Conservation (phyloP, 2,888 invertebrate genomes). For the Aquatica leii region DNA sequence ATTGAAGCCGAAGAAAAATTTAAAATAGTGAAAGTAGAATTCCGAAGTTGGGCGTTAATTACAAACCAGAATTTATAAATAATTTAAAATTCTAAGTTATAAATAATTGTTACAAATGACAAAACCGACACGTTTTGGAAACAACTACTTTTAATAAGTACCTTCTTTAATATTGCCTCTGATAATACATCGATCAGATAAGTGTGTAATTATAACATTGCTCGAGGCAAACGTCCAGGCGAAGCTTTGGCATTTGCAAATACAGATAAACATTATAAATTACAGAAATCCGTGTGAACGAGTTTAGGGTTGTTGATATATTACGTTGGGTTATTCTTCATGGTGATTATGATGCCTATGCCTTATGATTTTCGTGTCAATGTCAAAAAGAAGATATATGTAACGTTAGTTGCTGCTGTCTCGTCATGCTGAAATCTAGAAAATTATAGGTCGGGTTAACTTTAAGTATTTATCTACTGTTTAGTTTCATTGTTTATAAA, state of each 20-base stretch:
- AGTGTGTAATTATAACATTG: slow-evolving; percentile 50
- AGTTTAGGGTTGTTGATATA: slow-evolving; percentile 45
- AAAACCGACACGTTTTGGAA: slow-evolving; percentile 50
- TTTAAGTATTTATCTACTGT: slow-evolving; percentile 32
- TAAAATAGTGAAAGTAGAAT: slow-evolving; percentile 5
- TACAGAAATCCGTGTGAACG: slow-evolving; percentile 44
- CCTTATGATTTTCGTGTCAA: slow-evolving; percentile 50
- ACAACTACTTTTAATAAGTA: slow-evolving; percentile 57
- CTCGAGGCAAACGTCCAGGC: slow-evolving; percentile 39
- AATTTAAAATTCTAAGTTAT: slow-evolving; percentile 50
- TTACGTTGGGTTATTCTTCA: slow-evolving; percentile 40
- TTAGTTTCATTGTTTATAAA: slow-evolving; percentile 24
- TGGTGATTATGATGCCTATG: slow-evolving; percentile 39
- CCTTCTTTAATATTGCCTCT: slow-evolving; percentile 53
- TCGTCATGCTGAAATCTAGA: slow-evolving; percentile 32
- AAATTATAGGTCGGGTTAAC: slow-evolving; percentile 38
- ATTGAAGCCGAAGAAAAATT: background rate
- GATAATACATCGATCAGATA: slow-evolving; percentile 50
- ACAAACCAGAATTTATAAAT: background rate
- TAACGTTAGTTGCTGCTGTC: slow-evolving; percentile 36
- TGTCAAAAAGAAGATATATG: slow-evolving; percentile 47
- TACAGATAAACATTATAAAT: slow-evolving; percentile 42
- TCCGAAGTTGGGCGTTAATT: background rate
- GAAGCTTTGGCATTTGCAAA: slow-evolving; percentile 34
- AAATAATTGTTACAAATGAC: slow-evolving; percentile 61